A percentile compares a stretch with the other conserved stretches of the same genome.
These are phyloP conservation scores for Orthosia gothica DNA, from an alignment of 2,888 invertebrate species.

Conservation along the genomic window DNA sequence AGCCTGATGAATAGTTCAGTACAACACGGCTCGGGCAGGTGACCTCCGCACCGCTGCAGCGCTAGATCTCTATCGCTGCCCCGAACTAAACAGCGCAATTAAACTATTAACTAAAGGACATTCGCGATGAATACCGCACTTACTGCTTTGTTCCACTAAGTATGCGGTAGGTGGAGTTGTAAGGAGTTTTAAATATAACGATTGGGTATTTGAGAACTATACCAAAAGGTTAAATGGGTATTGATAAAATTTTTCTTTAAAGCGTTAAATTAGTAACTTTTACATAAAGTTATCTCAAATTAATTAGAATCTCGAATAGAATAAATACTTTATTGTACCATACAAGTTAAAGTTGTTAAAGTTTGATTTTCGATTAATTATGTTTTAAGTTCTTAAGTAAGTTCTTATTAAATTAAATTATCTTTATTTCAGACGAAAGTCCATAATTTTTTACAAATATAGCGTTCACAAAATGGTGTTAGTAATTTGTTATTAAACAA, in stretches of 20 bases:
- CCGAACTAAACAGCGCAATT: slow-evolving; percentile 81
- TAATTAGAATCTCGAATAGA: too few species aligned
- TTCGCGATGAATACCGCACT: slow-evolving; percentile 63
- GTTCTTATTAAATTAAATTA: too few species aligned
- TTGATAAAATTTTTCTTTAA: slow-evolving; percentile 1
- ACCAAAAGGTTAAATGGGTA: slow-evolving; percentile 23
- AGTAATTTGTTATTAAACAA: too few species aligned
- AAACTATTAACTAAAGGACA: slow-evolving; percentile 83
- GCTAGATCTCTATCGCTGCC: slow-evolving; percentile 81
- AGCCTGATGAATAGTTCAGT: slow-evolving; percentile 81
- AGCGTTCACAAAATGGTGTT: too few species aligned
- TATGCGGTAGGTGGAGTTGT: slow-evolving; percentile 52
- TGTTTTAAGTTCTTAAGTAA: too few species aligned
- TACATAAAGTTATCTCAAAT: too few species aligned
- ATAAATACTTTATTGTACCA: too few species aligned
- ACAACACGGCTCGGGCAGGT: slow-evolving; percentile 77
- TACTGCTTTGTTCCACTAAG: slow-evolving; percentile 57
- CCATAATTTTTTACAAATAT: too few species aligned
- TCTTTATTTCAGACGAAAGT: too few species aligned
- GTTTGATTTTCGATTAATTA: too few species aligned
- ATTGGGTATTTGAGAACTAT: slow-evolving; percentile 25
- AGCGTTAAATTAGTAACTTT: too few species aligned
- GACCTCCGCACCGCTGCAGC: slow-evolving; percentile 80
- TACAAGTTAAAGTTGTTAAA: too few species aligned
- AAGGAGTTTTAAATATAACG: slow-evolving; percentile 45